Conservation (phyloP, 2,797 vertebrate species). For the Anas flavirostris region DNA sequence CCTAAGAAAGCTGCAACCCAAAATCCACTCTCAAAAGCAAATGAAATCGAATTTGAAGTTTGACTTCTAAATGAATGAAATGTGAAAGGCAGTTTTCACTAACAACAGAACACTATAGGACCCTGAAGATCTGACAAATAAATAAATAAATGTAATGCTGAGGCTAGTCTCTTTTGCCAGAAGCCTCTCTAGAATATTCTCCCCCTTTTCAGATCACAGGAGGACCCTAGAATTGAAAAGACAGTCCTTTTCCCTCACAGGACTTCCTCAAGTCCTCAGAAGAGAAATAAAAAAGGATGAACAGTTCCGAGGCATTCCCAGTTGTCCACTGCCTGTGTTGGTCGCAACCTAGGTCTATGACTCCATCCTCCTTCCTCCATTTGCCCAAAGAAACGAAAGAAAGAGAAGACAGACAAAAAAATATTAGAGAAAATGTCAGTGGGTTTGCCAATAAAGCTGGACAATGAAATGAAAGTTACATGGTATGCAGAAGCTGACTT, state of each 20-base stretch:
- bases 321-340: background rate
- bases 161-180: background rate
- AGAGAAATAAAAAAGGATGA: background rate
- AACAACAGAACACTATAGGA: background rate
- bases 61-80: background rate
- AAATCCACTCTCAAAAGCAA: background rate
- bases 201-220: background rate
- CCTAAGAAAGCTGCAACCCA: background rate
- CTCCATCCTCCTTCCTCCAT: background rate
- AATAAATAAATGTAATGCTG: background rate
- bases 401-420: background rate
- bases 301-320: background rate
- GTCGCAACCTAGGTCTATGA: background rate
- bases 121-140: background rate
- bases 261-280: background rate
- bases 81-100: background rate
- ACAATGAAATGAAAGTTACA: background rate
- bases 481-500: background rate
- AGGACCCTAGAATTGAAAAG: background rate
- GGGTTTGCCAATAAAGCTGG: background rate
- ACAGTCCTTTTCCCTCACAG: background rate
- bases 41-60: background rate
- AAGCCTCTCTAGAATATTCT: background rate
- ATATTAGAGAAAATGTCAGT: background rate
- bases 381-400: background rate